Conservation (phyloP, 2,797 vertebrate genomes). For the Onychomys arenicola region DNA sequence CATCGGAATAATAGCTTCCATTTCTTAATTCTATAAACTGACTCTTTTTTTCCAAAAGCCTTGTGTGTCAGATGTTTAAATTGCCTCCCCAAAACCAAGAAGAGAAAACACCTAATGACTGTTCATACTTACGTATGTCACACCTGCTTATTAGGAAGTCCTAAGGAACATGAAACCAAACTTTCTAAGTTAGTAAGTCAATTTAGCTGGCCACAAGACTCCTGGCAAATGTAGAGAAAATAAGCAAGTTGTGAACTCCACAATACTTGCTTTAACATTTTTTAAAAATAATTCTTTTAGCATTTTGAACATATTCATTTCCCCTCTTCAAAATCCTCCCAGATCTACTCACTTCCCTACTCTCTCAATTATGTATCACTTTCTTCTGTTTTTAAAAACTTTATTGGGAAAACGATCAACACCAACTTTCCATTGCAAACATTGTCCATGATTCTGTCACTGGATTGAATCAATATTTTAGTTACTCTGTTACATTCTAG, state of each 20-base stretch:
- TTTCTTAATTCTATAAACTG: neutral
- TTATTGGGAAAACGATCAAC: constrained; percentile 6
- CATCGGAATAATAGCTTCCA: neutral
- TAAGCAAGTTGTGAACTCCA: neutral
- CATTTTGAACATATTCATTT: neutral
- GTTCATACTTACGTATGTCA: neutral
- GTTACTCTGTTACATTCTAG: neutral
- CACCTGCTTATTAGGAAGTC: neutral
- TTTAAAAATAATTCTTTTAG: neutral
- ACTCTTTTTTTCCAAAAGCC: neutral
- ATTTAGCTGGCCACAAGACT: neutral
- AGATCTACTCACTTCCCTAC: neutral
- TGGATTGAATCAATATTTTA: constrained; percentile 20
- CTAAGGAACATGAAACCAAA: neutral
- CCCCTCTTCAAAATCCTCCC: neutral
- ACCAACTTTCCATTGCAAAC: neutral
- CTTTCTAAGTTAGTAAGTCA: neutral
- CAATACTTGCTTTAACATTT: neutral
- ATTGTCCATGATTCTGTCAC: neutral
- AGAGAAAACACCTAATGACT: neutral
- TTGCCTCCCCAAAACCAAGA: neutral
- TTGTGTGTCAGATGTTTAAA: neutral
- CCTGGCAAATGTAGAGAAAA: neutral
- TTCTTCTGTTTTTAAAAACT: neutral
- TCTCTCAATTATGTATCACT: neutral